These are phyloP conservation scores for Agrotis segetum DNA, from an alignment of 2,888 invertebrate species.

Conservation along the genomic window DNA sequence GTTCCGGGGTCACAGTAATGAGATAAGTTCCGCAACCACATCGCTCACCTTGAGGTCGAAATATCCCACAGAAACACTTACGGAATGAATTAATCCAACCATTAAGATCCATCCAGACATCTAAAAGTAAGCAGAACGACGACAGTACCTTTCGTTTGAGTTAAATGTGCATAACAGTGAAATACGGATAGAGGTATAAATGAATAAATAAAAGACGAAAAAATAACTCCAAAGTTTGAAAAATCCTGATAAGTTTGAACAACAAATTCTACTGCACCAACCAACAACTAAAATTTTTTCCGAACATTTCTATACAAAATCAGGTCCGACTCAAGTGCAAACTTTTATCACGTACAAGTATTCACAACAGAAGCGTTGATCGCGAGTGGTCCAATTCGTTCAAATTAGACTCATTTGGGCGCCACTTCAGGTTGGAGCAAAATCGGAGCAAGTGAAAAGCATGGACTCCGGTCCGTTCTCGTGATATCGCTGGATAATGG, in stretches of 20 bases:
- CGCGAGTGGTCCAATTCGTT: conserved; percentile 71
- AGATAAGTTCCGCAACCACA: no score
- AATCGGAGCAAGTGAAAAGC: conserved; percentile 76
- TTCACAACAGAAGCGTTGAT: conserved; percentile 64
- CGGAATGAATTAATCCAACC: no score
- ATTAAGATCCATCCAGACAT: neutral
- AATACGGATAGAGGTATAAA: no score
- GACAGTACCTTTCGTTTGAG: no score
- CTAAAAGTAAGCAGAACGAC: neutral
- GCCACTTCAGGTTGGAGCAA: conserved; percentile 66
- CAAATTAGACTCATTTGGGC: conserved; percentile 79
- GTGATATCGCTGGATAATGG: conserved; percentile 84
- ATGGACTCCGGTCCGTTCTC: conserved; percentile 71
- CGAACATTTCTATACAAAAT: conserved; percentile 48
- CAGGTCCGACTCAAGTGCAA: conserved; percentile 29
- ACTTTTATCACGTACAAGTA: conserved; percentile 51
- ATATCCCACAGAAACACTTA: no score
- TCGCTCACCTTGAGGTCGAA: no score
- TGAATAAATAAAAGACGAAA: neutral
- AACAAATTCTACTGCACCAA: conserved; percentile 8
- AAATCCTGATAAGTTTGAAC: neutral
- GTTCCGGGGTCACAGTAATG: no score
- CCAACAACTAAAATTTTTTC: conserved; percentile 26
- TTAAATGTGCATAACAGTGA: neutral
- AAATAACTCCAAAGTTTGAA: neutral